Evolutionary conservation across 2,888 invertebrate species (phyloP).

Genomic region (Agapostemon virescens): DNA sequence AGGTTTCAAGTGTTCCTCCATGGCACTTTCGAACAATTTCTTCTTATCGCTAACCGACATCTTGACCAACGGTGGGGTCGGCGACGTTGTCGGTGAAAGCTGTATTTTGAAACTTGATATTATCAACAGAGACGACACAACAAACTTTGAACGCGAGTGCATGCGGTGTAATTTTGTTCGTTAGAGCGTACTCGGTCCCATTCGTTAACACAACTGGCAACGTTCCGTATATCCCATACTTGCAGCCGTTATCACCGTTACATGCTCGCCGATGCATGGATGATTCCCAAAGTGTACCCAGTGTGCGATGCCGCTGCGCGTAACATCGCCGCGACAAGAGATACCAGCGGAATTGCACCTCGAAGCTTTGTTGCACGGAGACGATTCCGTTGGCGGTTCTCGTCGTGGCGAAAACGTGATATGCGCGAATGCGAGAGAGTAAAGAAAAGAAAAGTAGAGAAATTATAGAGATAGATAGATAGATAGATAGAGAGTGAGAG

Average conservation of each 20-base stretch:
- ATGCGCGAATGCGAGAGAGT: conserved; percentile 9
- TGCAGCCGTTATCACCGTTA: conserved; percentile 6
- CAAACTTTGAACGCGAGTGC: background rate
- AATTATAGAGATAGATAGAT: no score
- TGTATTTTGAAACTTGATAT: conserved; percentile 61
- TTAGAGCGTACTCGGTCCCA: background rate
- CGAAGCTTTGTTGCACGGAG: background rate
- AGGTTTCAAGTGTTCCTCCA: conserved; percentile 94
- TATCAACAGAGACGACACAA: conserved; percentile 35
- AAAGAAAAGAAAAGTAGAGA: background rate
- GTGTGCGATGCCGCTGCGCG: background rate
- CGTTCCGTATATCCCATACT: conserved; percentile 17
- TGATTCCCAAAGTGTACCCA: conserved; percentile 7
- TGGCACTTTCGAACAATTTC: conserved; percentile 97
- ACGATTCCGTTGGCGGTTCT: background rate
- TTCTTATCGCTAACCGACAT: conserved; percentile 96
- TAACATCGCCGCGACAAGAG: background rate
- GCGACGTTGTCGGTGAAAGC: conserved; percentile 84
- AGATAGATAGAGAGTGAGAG: no score
- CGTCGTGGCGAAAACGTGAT: background rate
- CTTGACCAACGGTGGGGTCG: conserved; percentile 88
- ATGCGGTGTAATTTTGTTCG: conserved; percentile 17
- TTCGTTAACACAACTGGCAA: background rate
- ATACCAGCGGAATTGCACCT: background rate
- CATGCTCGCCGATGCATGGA: conserved; percentile 13